A percentile compares a stretch with the other conserved stretches of the same genome.
phyloP scores from a whole-genome alignment of 1,140 invertebrate species.

The Drosophila nebulosa region DNA sequence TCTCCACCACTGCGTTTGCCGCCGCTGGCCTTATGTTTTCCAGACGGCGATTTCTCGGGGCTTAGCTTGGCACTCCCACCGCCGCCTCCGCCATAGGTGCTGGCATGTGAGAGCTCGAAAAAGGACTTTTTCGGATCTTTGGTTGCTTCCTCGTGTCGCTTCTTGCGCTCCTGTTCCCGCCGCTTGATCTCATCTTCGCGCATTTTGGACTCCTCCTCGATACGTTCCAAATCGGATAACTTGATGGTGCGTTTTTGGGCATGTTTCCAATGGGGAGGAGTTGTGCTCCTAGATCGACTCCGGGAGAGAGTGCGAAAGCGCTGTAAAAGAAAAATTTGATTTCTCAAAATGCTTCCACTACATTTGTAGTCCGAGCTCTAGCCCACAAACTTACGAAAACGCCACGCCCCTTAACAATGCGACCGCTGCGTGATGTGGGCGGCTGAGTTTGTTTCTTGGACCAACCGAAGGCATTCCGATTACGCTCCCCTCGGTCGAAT shows the following conservation, averaged over 20 bases:
- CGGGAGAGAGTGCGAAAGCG: conserved; percentile 92
- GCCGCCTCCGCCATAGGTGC: conserved; percentile 74
- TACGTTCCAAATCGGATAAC: conserved; percentile 89
- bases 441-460: conserved; percentile 80
- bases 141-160: conserved; percentile 82
- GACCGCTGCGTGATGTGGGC: conserved; percentile 86
- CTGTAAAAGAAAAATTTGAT: conserved; percentile 80
- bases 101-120: conserved; percentile 78
- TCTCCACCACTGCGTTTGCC: conserved; percentile 27
- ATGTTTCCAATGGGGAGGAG: conserved; percentile 94
- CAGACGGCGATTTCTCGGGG: conserved; percentile 42
- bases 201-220: conserved; percentile 85
- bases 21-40: conserved; percentile 16
- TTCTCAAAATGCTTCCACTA: neutral
- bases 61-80: conserved; percentile 55
- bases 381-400: conserved; percentile 87
- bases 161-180: conserved; percentile 84
- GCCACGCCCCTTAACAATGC: conserved; percentile 93
- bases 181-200: conserved; percentile 85
- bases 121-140: conserved; percentile 76
- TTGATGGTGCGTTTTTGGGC: conserved; percentile 92
- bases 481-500: conserved; percentile 58
- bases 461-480: conserved; percentile 77
- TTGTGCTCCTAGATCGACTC: conserved; percentile 90
- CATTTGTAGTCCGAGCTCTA: no score